A percentile compares a stretch with the other conserved stretches of the same genome.
These are phyloP conservation scores for Spilosoma lubricipeda DNA, from an alignment of 2,888 invertebrate genomes.

Conservation along the genomic window DNA sequence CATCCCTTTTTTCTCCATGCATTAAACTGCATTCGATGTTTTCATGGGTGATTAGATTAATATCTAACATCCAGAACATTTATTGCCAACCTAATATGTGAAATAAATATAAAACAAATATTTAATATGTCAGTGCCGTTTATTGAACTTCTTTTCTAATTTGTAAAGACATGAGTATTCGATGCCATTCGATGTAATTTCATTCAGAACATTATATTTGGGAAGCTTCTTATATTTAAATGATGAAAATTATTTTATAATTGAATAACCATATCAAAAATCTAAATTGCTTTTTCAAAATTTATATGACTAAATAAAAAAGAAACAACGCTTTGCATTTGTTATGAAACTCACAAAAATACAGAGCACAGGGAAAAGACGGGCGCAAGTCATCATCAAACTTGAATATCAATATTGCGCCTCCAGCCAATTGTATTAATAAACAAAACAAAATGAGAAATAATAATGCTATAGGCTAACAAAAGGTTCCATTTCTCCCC, in stretches of 20 bases:
- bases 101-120: neutral
- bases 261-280: neutral
- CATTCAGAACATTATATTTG: neutral
- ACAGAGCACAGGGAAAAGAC: slow-evolving; percentile 77
- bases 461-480: slow-evolving; percentile 87
- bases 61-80: neutral
- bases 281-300: neutral
- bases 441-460: slow-evolving; percentile 87
- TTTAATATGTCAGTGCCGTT: neutral
- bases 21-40: neutral
- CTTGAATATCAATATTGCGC: slow-evolving; percentile 87
- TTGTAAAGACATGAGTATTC: neutral
- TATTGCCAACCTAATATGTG: neutral
- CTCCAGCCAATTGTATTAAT: slow-evolving; percentile 87
- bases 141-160: neutral
- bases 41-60: neutral
- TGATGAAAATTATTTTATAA: neutral
- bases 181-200: neutral
- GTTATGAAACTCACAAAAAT: slow-evolving; percentile 81
- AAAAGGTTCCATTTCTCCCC: slow-evolving; percentile 87
- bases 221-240: neutral
- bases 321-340: slow-evolving; percentile 69
- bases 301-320: slow-evolving; percentile 38
- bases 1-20: neutral
- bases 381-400: slow-evolving; percentile 84